Evolutionary conservation across 1,140 invertebrate species (phyloP).

Genomic region (Polypedilum pembai): DNA sequence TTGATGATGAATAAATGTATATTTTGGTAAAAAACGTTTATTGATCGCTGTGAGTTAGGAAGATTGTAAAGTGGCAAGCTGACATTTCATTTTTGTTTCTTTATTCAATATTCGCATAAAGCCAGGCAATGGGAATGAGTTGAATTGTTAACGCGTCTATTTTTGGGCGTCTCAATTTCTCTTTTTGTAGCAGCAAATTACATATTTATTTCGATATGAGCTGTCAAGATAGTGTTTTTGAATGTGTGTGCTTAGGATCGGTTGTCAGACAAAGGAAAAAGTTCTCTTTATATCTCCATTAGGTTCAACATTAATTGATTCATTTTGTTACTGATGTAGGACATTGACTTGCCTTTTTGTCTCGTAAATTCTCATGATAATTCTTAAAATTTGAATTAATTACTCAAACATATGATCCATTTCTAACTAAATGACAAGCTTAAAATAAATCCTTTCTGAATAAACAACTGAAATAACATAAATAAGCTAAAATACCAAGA

Average conservation of each 20-base stretch:
- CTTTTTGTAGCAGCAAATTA: not conserved
- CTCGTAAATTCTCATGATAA: too few species aligned
- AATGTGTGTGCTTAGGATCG: not conserved
- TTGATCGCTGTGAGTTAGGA: too few species aligned
- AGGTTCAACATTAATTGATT: not conserved
- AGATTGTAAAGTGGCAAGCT: constrained; percentile 3
- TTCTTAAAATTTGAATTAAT: too few species aligned
- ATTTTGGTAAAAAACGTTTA: too few species aligned
- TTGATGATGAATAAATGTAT: too few species aligned
- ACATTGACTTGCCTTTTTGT: too few species aligned
- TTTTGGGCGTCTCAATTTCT: not conserved
- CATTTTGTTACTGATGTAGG: too few species aligned
- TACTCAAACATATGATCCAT: too few species aligned
- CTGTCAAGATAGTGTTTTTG: not conserved
- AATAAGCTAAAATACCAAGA: too few species aligned
- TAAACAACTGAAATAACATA: too few species aligned
- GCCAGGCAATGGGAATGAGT: not conserved
- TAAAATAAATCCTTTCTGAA: too few species aligned
- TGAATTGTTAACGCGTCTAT: not conserved
- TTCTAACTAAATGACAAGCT: too few species aligned
- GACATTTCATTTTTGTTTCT: not conserved
- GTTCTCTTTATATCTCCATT: not conserved
- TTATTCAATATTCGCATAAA: not conserved
- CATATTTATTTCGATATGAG: constrained; percentile 12
- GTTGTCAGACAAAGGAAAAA: not conserved